Evolutionary conservation across 2,888 invertebrate species (phyloP), one percentile per base, ranked within the genome.

Genomic region (Drosophila helvetica): DNA sequence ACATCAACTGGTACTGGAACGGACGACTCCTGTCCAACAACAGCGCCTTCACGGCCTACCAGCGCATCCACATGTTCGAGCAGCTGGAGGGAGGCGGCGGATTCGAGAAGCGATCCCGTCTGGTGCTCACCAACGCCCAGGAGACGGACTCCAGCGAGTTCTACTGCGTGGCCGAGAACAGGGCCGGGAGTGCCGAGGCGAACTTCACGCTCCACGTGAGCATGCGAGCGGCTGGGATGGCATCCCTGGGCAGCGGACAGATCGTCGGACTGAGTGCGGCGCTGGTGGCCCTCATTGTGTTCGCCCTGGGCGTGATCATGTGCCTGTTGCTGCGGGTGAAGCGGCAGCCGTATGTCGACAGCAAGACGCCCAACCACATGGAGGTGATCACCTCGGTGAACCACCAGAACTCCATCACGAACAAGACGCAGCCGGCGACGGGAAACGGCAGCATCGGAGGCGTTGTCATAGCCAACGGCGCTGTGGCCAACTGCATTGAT

Each of bases 81-180:
- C 95, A 95, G 73, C 60, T 85, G 5, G 83, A 78, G 33, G 79
- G 85, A 1, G 74, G 71, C 7, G 96, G 96, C 0, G 94, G 94
- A 53, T 94, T 95, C 66, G 95, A 96, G 88, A 96, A 96, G 92
- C 94, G 94, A 76, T 97, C 96, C 68, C 94, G 94, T 8, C 93
- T 98, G 68, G 93, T 96, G 62, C 92, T 97, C 48, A 96, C 96
- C 38, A 96, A 97, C 90, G 96, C 96, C 19, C 96, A 96, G 92
- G 96, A 96, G 91, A 94, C 95, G 2, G 96, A 96, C 90, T 95
- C 96, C 1, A 95, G 95, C 64, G 96, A 96, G 86, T 97, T 97
- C 92, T 96, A 96, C 91, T 98, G 98, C 91, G 95, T 97, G 1
- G 97, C 97, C 9, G 97, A 97, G 92, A 98, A 98, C 92, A 95